Conservation (phyloP, 2,113 vertebrate genomes). For the Syngnathus scovelli region DNA sequence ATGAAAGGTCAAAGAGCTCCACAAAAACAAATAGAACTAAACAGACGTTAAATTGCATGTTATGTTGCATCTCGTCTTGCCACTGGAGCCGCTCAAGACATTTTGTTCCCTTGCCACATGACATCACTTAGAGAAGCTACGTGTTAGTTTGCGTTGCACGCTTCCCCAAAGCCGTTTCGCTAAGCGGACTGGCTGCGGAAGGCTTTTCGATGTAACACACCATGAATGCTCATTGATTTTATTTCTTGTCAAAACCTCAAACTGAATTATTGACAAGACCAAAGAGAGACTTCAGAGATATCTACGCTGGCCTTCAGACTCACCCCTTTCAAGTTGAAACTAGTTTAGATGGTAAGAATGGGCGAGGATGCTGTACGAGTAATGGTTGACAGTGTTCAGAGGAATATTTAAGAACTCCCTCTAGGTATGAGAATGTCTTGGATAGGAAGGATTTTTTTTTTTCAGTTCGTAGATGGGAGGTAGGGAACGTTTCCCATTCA, state of each 20-base stretch:
- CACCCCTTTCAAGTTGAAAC: conserved; percentile 3
- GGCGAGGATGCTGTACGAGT: neutral
- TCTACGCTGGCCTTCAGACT: conserved; percentile 1
- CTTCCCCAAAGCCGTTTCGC: conserved; percentile 14
- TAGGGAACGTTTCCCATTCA: neutral
- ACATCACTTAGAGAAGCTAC: neutral
- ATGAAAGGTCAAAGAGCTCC: neutral
- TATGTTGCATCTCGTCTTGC: neutral
- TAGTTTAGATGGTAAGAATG: neutral
- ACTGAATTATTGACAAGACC: conserved; percentile 30
- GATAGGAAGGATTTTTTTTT: neutral
- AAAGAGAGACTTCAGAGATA: neutral
- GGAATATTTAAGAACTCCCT: neutral
- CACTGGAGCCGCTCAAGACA: neutral
- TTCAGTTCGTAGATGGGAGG: neutral
- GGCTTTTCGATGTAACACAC: conserved; percentile 21
- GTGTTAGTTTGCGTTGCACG: neutral
- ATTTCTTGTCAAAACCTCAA: conserved; percentile 2
- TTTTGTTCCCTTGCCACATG: neutral
- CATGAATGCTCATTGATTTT: conserved; percentile 29
- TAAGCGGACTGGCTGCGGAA: conserved; percentile 5
- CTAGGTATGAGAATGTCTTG: neutral
- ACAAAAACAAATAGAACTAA: neutral
- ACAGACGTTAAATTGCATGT: neutral
- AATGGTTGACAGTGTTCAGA: neutral